phyloP scores from a whole-genome alignment of 2,797 vertebrate species.

The Mionectes olivaceus region DNA sequence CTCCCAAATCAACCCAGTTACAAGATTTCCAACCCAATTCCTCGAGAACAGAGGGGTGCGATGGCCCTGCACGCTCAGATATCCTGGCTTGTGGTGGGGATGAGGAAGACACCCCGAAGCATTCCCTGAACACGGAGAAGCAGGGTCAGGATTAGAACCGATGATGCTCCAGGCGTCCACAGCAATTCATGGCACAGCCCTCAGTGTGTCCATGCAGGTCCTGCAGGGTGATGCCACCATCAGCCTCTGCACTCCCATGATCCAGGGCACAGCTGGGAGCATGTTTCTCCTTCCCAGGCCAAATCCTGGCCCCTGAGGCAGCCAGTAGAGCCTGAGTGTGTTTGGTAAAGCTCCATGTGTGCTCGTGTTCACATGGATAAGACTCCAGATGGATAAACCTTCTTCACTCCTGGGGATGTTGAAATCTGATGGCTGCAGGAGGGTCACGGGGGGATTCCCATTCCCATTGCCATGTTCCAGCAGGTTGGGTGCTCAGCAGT shows the following conservation, averaged over 20 bases:
- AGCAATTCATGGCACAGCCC: background rate
- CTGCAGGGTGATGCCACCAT: background rate
- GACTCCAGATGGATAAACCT: background rate
- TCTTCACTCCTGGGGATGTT: background rate
- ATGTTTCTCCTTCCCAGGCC: background rate
- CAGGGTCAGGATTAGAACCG: rapidly evolving
- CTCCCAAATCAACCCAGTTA: rapidly evolving
- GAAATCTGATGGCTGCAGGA: background rate
- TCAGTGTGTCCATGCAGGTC: rapidly evolving
- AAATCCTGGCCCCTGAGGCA: background rate
- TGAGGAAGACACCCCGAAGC: rapidly evolving
- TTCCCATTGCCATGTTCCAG: rapidly evolving
- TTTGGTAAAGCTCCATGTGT: background rate
- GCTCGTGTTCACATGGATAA: background rate
- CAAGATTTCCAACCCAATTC: background rate
- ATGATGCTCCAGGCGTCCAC: background rate
- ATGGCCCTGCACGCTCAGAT: background rate
- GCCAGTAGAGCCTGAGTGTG: rapidly evolving
- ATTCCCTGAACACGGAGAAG: rapidly evolving
- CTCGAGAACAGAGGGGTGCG: rapidly evolving
- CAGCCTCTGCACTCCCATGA: rapidly evolving
- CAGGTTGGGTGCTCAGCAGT: rapidly evolving
- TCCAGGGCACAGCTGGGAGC: background rate
- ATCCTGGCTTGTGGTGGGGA: background rate
- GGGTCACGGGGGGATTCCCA: rapidly evolving